Evolutionary conservation across 2,888 invertebrate species (phyloP), one percentile per base, ranked within the genome.

Genomic region (Pogonocherus hispidulus): DNA sequence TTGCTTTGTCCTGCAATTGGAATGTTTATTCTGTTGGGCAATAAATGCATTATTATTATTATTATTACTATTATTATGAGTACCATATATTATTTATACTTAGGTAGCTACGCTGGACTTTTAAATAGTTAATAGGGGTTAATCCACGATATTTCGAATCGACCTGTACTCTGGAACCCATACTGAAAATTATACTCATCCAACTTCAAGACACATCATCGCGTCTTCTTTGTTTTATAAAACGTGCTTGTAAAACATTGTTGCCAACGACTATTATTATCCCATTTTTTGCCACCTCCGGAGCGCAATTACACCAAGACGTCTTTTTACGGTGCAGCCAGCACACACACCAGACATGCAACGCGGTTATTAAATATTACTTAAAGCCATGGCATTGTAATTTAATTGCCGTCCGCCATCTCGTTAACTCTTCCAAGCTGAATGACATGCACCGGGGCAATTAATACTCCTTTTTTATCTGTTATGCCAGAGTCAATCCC

Each of bases 351-450:
- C 44, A 14, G 47, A 67, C 74, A 74, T 70, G 76, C 76, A 73
- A 76, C 68, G 54, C 56, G 16, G 74, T 71, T 66, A 76, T 76
- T 76, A 76, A 76, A 76, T 76, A 73, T 72, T 74, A 76, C 76
- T 76, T 70, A 73, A 62, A 59, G 44, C 27, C 19, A 55, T 55
- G 56, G 20, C 62, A 66, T 66, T 66, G 66, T 66, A 62, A 62
- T 66, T 62, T 66, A 66, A 66, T 66, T 66, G 55, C 55, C 41
- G 41, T 41, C 49, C 66, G 57, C 22, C 41, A 57, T 65, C 49
- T 65, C 65, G 55, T 56, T 47, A 52, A 16, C 55, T 46, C 46
- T 47, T 52, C 16, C 57, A 16, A 55, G 27, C 41, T 2, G 55
- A 55, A 55, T 41, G 54, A 37, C 19, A 41, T 55, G 55, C 55